Evolutionary conservation across 2,888 invertebrate genomes (phyloP).

Genomic region (Beris morrisii): DNA sequence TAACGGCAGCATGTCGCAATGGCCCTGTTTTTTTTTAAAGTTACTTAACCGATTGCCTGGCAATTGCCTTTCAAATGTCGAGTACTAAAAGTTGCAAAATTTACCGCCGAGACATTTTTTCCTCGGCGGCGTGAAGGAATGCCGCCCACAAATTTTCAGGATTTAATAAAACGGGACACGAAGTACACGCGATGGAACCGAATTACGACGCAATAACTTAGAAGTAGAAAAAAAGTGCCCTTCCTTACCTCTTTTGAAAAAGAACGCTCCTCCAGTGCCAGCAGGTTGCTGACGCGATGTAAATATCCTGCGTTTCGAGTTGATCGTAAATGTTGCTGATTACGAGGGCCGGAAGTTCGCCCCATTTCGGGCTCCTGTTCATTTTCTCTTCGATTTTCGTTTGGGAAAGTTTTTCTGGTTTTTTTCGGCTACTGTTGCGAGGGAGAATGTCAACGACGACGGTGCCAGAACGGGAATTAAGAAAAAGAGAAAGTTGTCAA

Average conservation of each 20-base stretch:
- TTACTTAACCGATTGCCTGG: too few species aligned
- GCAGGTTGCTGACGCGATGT: conserved; percentile 60
- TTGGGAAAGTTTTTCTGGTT: conserved; percentile 7
- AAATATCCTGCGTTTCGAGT: conserved; percentile 56
- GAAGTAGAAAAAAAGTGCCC: conserved; percentile 1
- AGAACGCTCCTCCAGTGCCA: conserved; percentile 61
- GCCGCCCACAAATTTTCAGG: too few species aligned
- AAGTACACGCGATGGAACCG: too few species aligned
- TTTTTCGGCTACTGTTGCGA: conserved; percentile 10
- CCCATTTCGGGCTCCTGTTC: conserved; percentile 48
- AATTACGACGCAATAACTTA: conserved; percentile 3
- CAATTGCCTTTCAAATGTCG: too few species aligned
- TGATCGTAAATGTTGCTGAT: conserved; percentile 58
- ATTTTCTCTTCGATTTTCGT: conserved; percentile 12
- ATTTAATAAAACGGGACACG: too few species aligned
- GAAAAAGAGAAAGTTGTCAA: conserved; percentile 28
- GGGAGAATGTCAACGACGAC: conserved; percentile 9
- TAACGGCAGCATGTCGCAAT: too few species aligned
- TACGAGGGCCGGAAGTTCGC: conserved; percentile 53
- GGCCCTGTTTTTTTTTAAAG: too few species aligned
- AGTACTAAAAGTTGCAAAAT: too few species aligned
- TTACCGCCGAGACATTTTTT: too few species aligned
- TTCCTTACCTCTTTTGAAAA: conserved; percentile 54
- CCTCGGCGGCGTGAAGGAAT: too few species aligned
- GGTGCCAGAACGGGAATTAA: background rate